phyloP scores from a whole-genome alignment of 2,888 invertebrate species.

The Glaucopsyche alexis region DNA sequence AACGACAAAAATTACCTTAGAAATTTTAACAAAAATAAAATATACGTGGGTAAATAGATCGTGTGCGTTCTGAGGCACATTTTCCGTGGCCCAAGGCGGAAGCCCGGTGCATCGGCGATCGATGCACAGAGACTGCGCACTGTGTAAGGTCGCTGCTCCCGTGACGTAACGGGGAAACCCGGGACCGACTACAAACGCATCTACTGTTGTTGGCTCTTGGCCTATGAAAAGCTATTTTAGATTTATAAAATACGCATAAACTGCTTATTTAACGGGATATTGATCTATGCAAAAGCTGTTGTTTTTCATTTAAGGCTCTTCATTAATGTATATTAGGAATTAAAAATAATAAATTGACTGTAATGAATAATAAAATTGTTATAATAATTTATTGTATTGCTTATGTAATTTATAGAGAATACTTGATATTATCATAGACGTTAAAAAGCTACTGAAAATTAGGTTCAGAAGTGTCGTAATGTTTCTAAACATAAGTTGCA shows the following conservation, averaged over 20 bases:
- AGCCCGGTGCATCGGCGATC: constrained; percentile 57
- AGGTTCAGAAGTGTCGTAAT: neutral
- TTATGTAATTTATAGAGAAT: neutral
- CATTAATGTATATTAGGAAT: no score
- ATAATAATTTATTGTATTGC: no score
- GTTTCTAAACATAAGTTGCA: neutral
- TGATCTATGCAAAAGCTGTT: neutral
- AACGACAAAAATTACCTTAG: constrained; percentile 23
- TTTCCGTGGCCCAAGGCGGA: constrained; percentile 39
- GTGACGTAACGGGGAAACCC: constrained; percentile 38
- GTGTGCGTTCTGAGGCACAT: constrained; percentile 33
- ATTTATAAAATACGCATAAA: neutral
- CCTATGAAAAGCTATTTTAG: neutral
- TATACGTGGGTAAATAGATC: constrained; percentile 15
- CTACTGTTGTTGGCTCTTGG: neutral
- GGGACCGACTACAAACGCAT: neutral
- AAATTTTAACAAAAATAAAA: constrained; percentile 26
- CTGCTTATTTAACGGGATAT: neutral
- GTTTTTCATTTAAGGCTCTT: no score
- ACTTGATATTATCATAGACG: neutral
- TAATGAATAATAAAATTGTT: no score
- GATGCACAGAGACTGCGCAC: constrained; percentile 65
- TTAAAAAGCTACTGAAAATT: neutral
- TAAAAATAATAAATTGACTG: no score
- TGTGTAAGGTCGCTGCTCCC: constrained; percentile 63